phyloP scores from a whole-genome alignment of 2,888 invertebrate species.

The Silvanus unidentatus region DNA sequence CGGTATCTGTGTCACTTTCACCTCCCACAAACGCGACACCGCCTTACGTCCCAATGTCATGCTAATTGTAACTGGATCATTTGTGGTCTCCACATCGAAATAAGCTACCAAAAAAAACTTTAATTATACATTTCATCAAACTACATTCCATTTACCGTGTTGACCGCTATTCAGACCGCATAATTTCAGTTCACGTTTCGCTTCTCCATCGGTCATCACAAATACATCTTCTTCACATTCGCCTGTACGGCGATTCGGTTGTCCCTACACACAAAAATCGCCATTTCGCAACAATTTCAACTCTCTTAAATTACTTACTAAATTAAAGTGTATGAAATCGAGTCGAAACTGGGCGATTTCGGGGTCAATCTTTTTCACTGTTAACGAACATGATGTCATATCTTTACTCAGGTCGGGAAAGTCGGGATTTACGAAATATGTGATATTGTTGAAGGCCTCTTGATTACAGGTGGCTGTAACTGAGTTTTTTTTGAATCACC shows the following conservation, averaged over 20 bases:
- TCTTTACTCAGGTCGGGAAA: conserved; percentile 72
- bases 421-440: conserved; percentile 75
- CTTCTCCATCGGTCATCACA: conserved; percentile 51
- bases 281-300: not conserved
- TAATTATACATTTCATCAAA: conserved; percentile 4
- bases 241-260: conserved; percentile 73
- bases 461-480: conserved; percentile 71
- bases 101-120: too few species aligned
- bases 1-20: conserved; percentile 68
- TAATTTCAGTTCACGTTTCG: conserved; percentile 55
- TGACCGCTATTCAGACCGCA: conserved; percentile 83
- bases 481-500: conserved; percentile 36
- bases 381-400: conserved; percentile 63
- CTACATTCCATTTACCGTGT: conserved; percentile 53
- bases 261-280: conserved; percentile 53
- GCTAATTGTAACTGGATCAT: conserved; percentile 49
- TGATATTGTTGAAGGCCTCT: conserved; percentile 69
- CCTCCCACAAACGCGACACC: conserved; percentile 70
- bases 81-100: conserved; percentile 57
- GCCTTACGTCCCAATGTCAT: conserved; percentile 58
- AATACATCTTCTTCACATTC: conserved; percentile 73
- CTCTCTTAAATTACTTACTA: conserved; percentile 52
- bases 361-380: conserved; percentile 67
- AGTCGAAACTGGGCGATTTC: conserved; percentile 78
- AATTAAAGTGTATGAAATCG: conserved; percentile 77